Evolutionary conservation across 2,888 invertebrate species (phyloP), one percentile per base, ranked within the genome.

Genomic region (Agrochola litura): DNA sequence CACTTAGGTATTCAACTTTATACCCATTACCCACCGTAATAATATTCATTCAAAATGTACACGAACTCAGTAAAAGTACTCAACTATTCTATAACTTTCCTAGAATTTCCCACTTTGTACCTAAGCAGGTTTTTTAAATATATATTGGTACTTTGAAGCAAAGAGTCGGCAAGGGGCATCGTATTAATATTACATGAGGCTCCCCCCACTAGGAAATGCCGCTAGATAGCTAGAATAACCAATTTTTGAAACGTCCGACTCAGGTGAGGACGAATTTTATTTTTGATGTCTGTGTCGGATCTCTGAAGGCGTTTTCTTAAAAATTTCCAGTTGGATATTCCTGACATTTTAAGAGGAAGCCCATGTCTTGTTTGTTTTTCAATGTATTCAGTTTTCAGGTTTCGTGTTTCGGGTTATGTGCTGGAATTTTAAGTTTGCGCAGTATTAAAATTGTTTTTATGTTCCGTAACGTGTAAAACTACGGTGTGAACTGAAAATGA

Each of bases 171-270:
- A 78, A 72, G 87, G 88, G 81, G 81, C 80, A 83, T 76, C 81
- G 86, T 91, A 92, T 92, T 91, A 92, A 92, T 92, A 92, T 91
- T 91, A 89, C 92, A 92, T 92, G 92, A 92, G 90, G 65, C 81
- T 70, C 72, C 30, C 82, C 73, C 69, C 82, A 77, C 81, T 84
- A 81, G 85, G 86, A 83, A 86, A 86, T 81, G 86, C 76, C 79
- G 74, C 83, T 86, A 85, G 88, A 89, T 88, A 85, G 86, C 89
- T 85, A 83, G 89, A 91, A 90, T 92, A 92, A 91, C 90, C 92
- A 92, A 91, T 92, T 91, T 90, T 88, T 88, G 88, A 89, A 90
- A 91, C 84, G 92, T 91, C 91, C 89, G 81, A 88, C 81, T 82
- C 89, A 89, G 91, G 92, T 89, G 84, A 63, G 80, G 81, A 81